phyloP scores from a whole-genome alignment of 2,888 invertebrate genomes.

The Tetropium fuscum region DNA sequence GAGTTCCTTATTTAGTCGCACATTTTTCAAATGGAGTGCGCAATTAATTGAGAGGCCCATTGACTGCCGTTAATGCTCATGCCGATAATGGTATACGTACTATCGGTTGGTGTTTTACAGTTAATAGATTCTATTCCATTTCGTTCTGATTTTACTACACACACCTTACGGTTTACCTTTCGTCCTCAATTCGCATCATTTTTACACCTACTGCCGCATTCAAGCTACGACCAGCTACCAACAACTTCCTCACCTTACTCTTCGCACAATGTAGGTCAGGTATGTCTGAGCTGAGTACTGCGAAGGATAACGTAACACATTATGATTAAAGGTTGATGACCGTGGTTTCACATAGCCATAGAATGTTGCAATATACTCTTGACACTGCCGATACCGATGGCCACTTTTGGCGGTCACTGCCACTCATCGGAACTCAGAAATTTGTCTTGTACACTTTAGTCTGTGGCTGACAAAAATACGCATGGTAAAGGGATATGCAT shows the following conservation, averaged over 20 bases:
- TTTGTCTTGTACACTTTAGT: conserved; percentile 35
- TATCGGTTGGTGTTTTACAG: conserved; percentile 32
- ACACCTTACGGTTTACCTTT: conserved; percentile 65
- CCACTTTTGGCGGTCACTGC: conserved; percentile 54
- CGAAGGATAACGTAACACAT: conserved; percentile 65
- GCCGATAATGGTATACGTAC: neutral
- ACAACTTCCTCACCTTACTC: conserved; percentile 30
- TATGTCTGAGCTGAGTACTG: conserved; percentile 42
- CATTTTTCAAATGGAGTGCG: no score
- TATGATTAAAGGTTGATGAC: conserved; percentile 62
- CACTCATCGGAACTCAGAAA: conserved; percentile 40
- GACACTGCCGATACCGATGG: conserved; percentile 47
- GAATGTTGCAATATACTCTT: conserved; percentile 50
- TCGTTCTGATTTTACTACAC: conserved; percentile 60
- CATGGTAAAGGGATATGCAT: no score
- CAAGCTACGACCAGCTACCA: conserved; percentile 49
- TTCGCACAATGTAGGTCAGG: conserved; percentile 17
- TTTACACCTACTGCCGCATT: conserved; percentile 63
- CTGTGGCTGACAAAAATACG: no score
- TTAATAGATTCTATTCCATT: conserved; percentile 41
- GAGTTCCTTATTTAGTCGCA: no score
- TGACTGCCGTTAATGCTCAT: neutral
- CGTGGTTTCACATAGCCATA: conserved; percentile 53
- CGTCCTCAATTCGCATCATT: conserved; percentile 66
- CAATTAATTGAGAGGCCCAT: no score